Conservation (phyloP, 1,140 invertebrate species). For the Campoletis sonorensis region DNA sequence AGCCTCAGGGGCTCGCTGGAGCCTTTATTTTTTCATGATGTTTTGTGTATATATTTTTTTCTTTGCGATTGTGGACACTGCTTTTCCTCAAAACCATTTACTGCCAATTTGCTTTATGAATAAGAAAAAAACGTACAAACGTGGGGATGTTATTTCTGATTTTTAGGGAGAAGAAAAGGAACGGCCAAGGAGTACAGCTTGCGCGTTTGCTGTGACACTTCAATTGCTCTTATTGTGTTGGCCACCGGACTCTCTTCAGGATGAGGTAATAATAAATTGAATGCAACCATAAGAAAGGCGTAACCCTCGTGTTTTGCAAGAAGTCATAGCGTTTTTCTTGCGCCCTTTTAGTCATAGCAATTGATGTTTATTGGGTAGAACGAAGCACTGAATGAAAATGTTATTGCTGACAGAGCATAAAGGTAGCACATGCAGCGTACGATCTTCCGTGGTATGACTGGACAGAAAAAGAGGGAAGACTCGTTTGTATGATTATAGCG, state of each 20-base stretch:
- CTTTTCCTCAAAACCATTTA: too few relatives aligned
- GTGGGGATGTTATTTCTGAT: not conserved
- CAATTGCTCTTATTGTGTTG: not conserved
- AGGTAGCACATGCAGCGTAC: conserved; percentile 29
- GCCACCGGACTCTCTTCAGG: conserved; percentile 10
- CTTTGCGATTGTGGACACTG: too few relatives aligned
- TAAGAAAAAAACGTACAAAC: too few relatives aligned
- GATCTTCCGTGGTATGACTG: conserved; percentile 32
- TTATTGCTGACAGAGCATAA: conserved; percentile 5
- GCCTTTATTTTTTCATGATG: too few relatives aligned
- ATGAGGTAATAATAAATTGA: not conserved
- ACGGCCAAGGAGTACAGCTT: not conserved
- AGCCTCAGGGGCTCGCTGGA: too few relatives aligned
- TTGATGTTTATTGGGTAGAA: not conserved
- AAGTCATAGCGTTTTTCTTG: too few relatives aligned
- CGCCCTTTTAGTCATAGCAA: not conserved
- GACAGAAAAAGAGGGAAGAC: not conserved
- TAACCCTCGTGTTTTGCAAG: not conserved
- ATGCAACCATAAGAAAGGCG: not conserved
- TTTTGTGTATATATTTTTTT: too few relatives aligned
- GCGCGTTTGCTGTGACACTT: not conserved
- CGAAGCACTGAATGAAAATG: not conserved
- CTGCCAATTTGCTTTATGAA: too few relatives aligned
- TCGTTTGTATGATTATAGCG: conserved; percentile 22
- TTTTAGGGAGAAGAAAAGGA: not conserved